A percentile compares a stretch with the other conserved stretches of the same genome.
Conservation (phyloP, 2,888 invertebrate species). For the Andrena haemorrhoa region DNA sequence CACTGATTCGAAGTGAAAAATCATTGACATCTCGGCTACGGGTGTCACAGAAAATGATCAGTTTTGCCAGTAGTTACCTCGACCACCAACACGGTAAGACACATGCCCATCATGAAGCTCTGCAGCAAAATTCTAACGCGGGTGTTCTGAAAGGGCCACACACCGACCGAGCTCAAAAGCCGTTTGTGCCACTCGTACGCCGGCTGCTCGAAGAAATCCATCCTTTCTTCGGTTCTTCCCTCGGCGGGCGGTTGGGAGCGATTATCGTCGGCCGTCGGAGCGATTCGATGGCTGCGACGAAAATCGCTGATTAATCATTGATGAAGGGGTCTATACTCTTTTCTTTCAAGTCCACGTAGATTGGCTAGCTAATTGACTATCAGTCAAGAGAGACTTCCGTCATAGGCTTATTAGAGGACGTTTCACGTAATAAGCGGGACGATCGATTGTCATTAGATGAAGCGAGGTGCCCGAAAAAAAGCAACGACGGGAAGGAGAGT, state of each 20-base stretch:
- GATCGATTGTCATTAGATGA: background rate
- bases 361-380: background rate
- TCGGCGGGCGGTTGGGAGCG: background rate
- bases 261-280: too few species aligned
- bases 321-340: background rate
- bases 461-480: too few species aligned
- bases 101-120: background rate
- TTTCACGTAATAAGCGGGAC: too few species aligned
- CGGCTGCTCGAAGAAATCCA: slow-evolving; percentile 28
- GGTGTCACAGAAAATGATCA: too few species aligned
- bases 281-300: background rate
- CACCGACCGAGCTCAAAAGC: background rate
- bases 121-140: background rate
- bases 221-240: background rate
- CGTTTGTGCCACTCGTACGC: slow-evolving; percentile 20
- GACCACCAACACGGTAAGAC: background rate
- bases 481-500: background rate
- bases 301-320: background rate
- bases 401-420: background rate
- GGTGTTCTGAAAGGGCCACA: slow-evolving; percentile 15
- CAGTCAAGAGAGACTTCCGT: background rate
- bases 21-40: background rate
- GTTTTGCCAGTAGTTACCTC: slow-evolving; percentile 6
- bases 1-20: background rate
- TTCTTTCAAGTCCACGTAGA: background rate